phyloP scores from a whole-genome alignment of 2,113 vertebrate genomes.

The Prinia subflava region DNA sequence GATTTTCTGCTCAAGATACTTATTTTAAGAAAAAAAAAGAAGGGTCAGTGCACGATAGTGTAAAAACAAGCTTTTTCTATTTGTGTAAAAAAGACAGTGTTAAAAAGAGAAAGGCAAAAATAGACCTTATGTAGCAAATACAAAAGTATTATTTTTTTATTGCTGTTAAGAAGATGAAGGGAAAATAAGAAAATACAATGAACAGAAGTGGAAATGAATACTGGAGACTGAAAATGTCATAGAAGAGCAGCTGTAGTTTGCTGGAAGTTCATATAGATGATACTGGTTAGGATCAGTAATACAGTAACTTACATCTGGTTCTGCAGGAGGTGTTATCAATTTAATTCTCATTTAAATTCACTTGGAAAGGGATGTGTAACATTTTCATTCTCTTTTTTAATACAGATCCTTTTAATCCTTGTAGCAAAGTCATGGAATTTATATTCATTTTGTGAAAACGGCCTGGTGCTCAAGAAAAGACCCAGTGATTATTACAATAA shows the following conservation, averaged over 20 bases:
- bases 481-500: neutral
- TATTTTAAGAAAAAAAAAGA: neutral
- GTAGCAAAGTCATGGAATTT: neutral
- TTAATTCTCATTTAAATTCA: neutral
- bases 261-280: neutral
- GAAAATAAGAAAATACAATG: neutral
- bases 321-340: neutral
- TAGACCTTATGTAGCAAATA: neutral
- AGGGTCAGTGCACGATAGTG: neutral
- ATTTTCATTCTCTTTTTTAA: neutral
- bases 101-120: neutral
- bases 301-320: neutral
- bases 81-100: neutral
- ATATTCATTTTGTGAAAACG: neutral
- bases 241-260: neutral
- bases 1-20: neutral
- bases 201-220: neutral
- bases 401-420: neutral
- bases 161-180: neutral
- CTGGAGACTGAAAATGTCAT: neutral
- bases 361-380: neutral
- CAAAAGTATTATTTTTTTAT: neutral
- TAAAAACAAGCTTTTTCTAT: neutral
- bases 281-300: neutral
- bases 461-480: neutral